A percentile compares a stretch with the other conserved stretches of the same genome.
These are phyloP conservation scores for Euphonia xanthogaster DNA, from an alignment of 2,797 vertebrate species.

Conservation along the genomic window DNA sequence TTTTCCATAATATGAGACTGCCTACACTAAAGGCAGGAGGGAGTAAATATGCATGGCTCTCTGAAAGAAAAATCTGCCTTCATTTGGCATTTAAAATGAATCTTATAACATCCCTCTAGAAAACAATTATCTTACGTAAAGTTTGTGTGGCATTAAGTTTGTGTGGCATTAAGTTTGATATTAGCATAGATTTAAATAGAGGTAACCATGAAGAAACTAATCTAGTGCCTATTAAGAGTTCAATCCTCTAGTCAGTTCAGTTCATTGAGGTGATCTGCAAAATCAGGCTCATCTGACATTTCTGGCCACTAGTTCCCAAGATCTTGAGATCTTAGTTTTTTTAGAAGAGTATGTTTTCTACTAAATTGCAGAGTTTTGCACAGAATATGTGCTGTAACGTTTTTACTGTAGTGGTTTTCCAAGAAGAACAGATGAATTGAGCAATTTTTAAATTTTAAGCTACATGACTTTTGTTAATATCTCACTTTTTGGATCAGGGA, in stretches of 20 bases:
- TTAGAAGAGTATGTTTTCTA: not conserved
- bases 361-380: not conserved
- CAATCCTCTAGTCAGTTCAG: not conserved
- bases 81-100: not conserved
- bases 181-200: not conserved
- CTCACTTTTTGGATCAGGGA: not conserved
- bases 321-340: not conserved
- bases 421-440: not conserved
- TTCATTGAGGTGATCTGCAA: not conserved
- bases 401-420: not conserved
- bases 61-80: not conserved
- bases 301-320: not conserved
- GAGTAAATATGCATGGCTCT: not conserved
- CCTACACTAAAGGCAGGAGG: not conserved
- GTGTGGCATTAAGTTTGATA: not conserved
- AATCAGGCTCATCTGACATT: not conserved
- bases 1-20: not conserved
- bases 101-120: not conserved
- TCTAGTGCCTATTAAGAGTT: not conserved
- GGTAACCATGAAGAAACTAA: not conserved
- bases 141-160: not conserved
- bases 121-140: not conserved
- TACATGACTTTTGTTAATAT: not conserved
- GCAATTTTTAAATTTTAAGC: not conserved
- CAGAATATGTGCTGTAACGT: not conserved